These are phyloP conservation scores for Buathra laborator DNA, from an alignment of 2,888 invertebrate genomes.

Conservation along the genomic window DNA sequence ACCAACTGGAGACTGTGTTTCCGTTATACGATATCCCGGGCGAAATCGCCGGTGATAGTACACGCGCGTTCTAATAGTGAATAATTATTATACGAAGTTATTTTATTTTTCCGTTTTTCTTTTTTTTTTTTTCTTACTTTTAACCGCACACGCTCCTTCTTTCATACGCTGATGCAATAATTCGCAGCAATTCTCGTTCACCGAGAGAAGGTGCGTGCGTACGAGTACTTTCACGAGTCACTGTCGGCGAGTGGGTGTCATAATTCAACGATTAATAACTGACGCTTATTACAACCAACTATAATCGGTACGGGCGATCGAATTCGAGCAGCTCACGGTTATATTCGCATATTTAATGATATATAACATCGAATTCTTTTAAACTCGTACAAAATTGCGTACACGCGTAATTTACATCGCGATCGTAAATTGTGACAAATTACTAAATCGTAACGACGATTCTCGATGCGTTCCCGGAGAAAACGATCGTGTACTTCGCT, in stretches of 20 bases:
- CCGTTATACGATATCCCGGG: constrained; percentile 26
- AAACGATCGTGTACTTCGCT: constrained; percentile 25
- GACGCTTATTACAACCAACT: constrained; percentile 50
- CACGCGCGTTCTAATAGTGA: constrained; percentile 35
- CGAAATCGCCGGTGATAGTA: constrained; percentile 1
- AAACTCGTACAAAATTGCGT: constrained; percentile 34
- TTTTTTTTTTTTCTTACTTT: not conserved
- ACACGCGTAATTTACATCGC: constrained; percentile 42
- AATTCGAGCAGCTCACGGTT: constrained; percentile 33
- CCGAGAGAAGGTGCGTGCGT: constrained; percentile 30
- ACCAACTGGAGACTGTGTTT: constrained; percentile 18
- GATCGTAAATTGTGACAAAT: constrained; percentile 60
- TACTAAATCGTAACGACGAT: constrained; percentile 50
- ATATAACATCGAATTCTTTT: constrained; percentile 18
- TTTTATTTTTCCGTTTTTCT: not conserved
- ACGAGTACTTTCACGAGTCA: constrained; percentile 45
- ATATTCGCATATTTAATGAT: constrained; percentile 32
- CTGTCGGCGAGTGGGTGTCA: constrained; percentile 45
- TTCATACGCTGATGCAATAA: constrained; percentile 59
- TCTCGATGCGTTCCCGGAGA: constrained; percentile 16
- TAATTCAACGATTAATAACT: constrained; percentile 58
- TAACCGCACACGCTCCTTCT: constrained; percentile 42
- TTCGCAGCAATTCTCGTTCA: constrained; percentile 30
- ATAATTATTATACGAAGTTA: constrained; percentile 44
- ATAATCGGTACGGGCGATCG: constrained; percentile 25